Percentiles rank a stretch among this genome's conserved stretches.
Conservation (phyloP, 2,888 invertebrate genomes). For the Pharmacophagus antenor region DNA sequence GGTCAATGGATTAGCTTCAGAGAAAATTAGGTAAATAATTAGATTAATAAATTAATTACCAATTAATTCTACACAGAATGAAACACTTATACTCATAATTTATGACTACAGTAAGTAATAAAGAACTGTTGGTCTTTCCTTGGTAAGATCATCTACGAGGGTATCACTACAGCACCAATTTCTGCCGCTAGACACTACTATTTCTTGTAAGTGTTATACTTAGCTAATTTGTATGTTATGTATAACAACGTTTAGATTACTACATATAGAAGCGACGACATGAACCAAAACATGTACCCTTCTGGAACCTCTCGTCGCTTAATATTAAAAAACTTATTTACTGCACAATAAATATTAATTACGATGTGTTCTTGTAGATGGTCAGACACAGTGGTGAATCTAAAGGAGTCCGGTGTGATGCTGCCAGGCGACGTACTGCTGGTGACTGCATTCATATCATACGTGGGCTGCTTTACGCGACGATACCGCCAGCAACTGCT, state of each 20-base stretch:
- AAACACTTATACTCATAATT: no score
- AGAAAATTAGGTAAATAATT: slow-evolving; percentile 85
- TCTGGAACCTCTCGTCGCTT: background rate
- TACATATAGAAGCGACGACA: no score
- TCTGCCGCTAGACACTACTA: no score
- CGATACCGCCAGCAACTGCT: slow-evolving; percentile 89
- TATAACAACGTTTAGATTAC: no score
- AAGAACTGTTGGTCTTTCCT: no score
- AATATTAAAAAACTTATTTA: background rate
- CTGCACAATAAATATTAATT: background rate
- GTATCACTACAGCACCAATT: no score
- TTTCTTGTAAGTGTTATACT: no score
- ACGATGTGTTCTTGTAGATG: slow-evolving; percentile 48
- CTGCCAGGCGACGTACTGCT: slow-evolving; percentile 94
- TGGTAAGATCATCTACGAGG: no score
- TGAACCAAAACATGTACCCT: no score
- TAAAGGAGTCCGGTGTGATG: slow-evolving; percentile 86
- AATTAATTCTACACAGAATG: background rate
- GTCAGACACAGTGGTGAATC: slow-evolving; percentile 76
- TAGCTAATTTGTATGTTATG: no score
- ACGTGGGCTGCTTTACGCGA: slow-evolving; percentile 95
- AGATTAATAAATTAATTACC: no score
- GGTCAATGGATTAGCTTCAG: slow-evolving; percentile 95
- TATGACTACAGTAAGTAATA: no score
- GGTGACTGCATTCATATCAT: slow-evolving; percentile 95